A percentile compares a stretch with the other conserved stretches of the same genome.
Evolutionary conservation across 2,888 invertebrate genomes (phyloP).

Genomic region (Teleogryllus oceanicus): DNA sequence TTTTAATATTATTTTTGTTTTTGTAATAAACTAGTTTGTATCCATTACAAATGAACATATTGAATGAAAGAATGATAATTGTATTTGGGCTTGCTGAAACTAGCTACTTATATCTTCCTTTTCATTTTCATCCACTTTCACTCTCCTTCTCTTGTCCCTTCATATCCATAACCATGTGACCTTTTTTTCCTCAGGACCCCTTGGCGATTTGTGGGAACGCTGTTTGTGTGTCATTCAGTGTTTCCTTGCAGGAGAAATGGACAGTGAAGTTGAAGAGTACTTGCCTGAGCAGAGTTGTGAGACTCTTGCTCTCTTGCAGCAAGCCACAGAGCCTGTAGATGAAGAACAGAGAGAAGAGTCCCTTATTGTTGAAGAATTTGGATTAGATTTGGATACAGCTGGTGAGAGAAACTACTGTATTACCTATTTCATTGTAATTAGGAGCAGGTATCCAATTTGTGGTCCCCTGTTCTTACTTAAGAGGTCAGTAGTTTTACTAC

Average conservation of each 20-base stretch:
- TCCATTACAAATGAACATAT: too few relatives aligned
- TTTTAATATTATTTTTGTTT: too few relatives aligned
- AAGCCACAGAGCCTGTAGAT: constrained; percentile 37
- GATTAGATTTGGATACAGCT: background rate
- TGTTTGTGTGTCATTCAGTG: background rate
- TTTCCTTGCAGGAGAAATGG: constrained; percentile 33
- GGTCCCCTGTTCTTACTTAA: too few relatives aligned
- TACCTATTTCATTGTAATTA: too few relatives aligned
- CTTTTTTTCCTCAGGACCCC: background rate
- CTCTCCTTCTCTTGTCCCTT: background rate
- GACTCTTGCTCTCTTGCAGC: constrained; percentile 38
- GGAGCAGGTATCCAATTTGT: too few relatives aligned
- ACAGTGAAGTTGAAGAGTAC: constrained; percentile 48
- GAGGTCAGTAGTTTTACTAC: too few relatives aligned
- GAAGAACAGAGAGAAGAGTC: constrained; percentile 21
- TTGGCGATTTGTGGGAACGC: background rate
- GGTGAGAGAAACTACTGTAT: background rate
- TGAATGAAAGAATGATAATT: too few relatives aligned
- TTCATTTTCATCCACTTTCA: background rate
- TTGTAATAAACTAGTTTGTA: too few relatives aligned
- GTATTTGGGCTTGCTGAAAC: too few relatives aligned
- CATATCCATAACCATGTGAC: background rate
- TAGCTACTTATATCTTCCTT: background rate
- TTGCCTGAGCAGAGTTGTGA: constrained; percentile 44
- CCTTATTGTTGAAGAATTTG: constrained; percentile 21